Evolutionary conservation across 2,113 vertebrate species (phyloP).

Genomic region (Pogonocichla stellata): DNA sequence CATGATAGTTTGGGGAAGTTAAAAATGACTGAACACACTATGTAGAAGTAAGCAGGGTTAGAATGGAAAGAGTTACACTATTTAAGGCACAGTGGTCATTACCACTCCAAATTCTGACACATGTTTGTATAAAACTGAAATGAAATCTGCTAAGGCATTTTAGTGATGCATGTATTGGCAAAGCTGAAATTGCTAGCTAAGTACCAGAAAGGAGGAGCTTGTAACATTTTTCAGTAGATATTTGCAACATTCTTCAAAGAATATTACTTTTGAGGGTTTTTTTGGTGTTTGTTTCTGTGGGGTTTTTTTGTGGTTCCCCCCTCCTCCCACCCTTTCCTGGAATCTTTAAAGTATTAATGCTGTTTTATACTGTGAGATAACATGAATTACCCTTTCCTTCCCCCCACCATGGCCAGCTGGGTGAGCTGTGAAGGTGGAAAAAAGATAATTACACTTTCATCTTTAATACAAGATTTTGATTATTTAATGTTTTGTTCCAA

Average conservation of each 20-base stretch:
- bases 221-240: not conserved
- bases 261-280: not conserved
- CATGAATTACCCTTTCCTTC: fast-evolving
- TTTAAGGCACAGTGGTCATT: conserved; percentile 34
- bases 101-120: conserved; percentile 32
- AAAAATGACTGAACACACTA: not conserved
- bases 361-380: not conserved
- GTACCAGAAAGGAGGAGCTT: not conserved
- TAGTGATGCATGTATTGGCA: conserved; percentile 32
- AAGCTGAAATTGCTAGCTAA: conserved; percentile 8
- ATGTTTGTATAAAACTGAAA: conserved; percentile 51
- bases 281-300: not conserved
- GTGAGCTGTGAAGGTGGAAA: not conserved
- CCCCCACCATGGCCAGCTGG: not conserved
- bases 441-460: not conserved
- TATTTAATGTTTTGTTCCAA: not conserved
- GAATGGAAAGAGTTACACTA: conserved; percentile 41
- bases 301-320: not conserved
- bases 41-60: not conserved
- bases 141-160: conserved; percentile 47
- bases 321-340: not conserved
- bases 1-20: not conserved
- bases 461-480: not conserved
- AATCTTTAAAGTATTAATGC: not conserved
- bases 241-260: not conserved